These are phyloP conservation scores for Bombus pascuorum DNA, from an alignment of 1,140 invertebrate genomes.

Conservation along the genomic window DNA sequence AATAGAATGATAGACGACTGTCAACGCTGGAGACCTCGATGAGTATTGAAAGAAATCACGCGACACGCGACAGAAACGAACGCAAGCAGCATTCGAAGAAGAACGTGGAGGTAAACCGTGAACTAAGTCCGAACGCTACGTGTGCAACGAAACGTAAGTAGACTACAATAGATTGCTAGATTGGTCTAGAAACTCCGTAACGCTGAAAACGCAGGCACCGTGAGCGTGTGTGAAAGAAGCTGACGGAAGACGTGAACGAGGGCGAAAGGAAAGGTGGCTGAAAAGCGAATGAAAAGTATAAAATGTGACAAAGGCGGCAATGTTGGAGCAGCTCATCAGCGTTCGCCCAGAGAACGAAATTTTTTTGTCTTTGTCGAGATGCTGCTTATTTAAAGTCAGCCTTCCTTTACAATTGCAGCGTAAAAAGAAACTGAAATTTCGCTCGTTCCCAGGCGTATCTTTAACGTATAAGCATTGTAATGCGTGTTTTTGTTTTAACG, in stretches of 20 bases:
- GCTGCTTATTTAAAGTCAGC: background rate
- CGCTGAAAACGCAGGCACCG: background rate
- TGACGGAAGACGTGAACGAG: background rate
- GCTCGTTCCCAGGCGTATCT: background rate
- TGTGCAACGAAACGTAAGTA: slow-evolving; percentile 7
- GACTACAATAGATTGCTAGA: slow-evolving; percentile 15
- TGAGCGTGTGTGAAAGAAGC: background rate
- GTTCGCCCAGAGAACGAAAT: slow-evolving; percentile 10
- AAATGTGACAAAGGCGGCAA: slow-evolving; percentile 2
- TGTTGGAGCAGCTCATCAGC: slow-evolving; percentile 11
- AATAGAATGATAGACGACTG: too few relatives aligned
- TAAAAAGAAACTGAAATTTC: background rate
- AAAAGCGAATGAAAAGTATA: slow-evolving; percentile 15
- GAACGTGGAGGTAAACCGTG: too few relatives aligned
- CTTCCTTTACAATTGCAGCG: background rate
- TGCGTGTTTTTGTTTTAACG: background rate
- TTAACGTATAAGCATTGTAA: background rate
- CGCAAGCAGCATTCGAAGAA: too few relatives aligned
- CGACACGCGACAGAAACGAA: too few relatives aligned
- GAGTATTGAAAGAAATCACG: too few relatives aligned
- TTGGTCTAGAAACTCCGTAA: background rate
- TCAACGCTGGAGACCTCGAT: too few relatives aligned
- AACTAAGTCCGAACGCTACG: background rate
- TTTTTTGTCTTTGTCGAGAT: slow-evolving; percentile 1
- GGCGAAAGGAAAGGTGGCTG: background rate